These are phyloP conservation scores for Halichondria panicea DNA, from an alignment of 37 sponge, comb jelly and placozoan genomes.

Conservation along the genomic window DNA sequence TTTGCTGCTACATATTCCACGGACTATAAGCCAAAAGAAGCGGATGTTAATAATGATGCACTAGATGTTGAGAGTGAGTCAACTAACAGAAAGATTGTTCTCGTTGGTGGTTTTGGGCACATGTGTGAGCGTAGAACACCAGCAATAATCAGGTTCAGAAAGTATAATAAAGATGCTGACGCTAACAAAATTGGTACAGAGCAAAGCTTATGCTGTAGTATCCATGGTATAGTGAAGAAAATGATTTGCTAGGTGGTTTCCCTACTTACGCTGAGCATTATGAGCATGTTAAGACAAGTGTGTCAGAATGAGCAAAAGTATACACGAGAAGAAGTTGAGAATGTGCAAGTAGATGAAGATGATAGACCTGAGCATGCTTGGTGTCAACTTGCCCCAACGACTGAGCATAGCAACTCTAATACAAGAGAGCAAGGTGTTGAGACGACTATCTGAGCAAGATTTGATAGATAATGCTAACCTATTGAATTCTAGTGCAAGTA, in stretches of 20 bases:
- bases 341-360: background rate
- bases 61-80: background rate
- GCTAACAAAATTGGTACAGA: slow-evolving; percentile 7
- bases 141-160: slow-evolving; percentile 11
- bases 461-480: background rate
- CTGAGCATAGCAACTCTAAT: background rate
- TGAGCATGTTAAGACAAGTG: background rate
- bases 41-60: background rate
- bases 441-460: no score
- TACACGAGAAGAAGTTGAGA: background rate
- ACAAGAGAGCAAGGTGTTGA: slow-evolving; percentile 7
- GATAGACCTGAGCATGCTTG: slow-evolving; percentile 32
- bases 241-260: slow-evolving; percentile 19
- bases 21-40: background rate
- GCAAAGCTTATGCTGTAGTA: slow-evolving; percentile 16
- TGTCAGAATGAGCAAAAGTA: slow-evolving; percentile 11
- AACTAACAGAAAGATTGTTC: background rate
- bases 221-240: slow-evolving; percentile 17
- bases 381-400: slow-evolving; percentile 22
- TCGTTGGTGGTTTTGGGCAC: slow-evolving; percentile 9
- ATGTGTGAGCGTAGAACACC: slow-evolving; percentile 3
- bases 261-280: background rate
- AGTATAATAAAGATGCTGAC: slow-evolving; percentile 12
- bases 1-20: slow-evolving; percentile 21
- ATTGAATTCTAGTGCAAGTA: background rate